These are phyloP conservation scores for Gorsachius magnificus DNA, from an alignment of 2,797 vertebrate species.

Conservation along the genomic window DNA sequence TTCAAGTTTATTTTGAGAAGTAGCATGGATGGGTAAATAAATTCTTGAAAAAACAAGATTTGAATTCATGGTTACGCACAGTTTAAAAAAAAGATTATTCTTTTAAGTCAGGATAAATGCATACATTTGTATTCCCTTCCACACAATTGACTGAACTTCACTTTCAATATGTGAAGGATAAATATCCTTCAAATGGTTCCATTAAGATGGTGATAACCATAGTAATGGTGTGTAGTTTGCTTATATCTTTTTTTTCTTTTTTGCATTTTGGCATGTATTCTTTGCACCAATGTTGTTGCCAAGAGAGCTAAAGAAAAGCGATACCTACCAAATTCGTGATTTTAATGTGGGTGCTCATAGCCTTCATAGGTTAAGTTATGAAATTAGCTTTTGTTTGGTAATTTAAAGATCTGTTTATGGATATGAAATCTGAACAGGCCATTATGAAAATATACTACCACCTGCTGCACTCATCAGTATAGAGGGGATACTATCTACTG, in stretches of 20 bases:
- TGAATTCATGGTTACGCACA: background rate
- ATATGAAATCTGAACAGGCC: background rate
- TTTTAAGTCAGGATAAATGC: slow-evolving; percentile 41
- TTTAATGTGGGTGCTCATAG: background rate
- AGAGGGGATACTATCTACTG: background rate
- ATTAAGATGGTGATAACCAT: slow-evolving; percentile 63
- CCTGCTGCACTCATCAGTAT: background rate
- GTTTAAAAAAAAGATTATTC: background rate
- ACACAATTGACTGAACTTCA: slow-evolving; percentile 65
- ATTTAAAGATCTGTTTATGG: background rate
- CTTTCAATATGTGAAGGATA: slow-evolving; percentile 71
- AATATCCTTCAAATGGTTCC: slow-evolving; percentile 66
- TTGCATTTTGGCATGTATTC: background rate
- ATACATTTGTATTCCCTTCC: slow-evolving; percentile 52
- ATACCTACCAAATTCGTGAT: background rate
- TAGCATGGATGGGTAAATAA: background rate
- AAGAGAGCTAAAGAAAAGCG: background rate
- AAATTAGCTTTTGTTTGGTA: background rate
- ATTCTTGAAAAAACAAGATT: background rate
- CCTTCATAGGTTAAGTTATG: background rate
- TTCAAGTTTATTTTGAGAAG: slow-evolving; percentile 30
- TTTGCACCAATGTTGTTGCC: background rate
- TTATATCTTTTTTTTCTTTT: background rate
- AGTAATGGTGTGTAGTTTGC: slow-evolving; percentile 35
- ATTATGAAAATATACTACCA: background rate